Conservation (phyloP, 2,888 invertebrate genomes). For the Chaetogeoica ovagalla region DNA sequence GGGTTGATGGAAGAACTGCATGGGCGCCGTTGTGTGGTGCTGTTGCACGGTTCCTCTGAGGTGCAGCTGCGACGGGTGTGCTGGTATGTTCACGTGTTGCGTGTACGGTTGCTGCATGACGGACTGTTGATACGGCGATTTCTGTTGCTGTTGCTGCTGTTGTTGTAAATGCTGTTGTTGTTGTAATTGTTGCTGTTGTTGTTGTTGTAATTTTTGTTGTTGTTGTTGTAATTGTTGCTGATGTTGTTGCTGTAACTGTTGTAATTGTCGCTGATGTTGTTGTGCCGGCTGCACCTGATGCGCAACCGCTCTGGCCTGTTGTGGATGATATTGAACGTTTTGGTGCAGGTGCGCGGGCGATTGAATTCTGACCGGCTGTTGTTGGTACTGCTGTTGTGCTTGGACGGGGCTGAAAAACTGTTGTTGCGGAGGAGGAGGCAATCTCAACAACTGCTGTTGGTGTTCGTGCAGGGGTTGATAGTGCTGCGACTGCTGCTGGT, state of each 20-base stretch:
- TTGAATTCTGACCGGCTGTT: conserved; percentile 27
- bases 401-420: neutral
- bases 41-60: conserved; percentile 36
- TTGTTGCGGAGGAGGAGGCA: conserved; percentile 23
- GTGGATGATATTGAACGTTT: conserved; percentile 22
- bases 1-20: conserved; percentile 47
- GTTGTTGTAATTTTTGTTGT: conserved; percentile 2
- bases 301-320: conserved; percentile 6
- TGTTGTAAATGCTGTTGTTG: neutral
- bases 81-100: conserved; percentile 36
- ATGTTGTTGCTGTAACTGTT: neutral
- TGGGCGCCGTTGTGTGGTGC: conserved; percentile 14
- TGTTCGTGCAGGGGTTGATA: conserved; percentile 37
- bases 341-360: conserved; percentile 9
- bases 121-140: conserved; percentile 30
- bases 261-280: conserved; percentile 7
- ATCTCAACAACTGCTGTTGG: conserved; percentile 14
- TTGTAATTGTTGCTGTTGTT: neutral
- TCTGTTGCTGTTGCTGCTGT: conserved; percentile 8
- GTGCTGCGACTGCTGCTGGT: conserved; percentile 18
- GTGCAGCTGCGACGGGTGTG: conserved; percentile 31
- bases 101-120: conserved; percentile 27
- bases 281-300: neutral
- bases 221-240: neutral
- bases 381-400: conserved; percentile 25